phyloP scores from a whole-genome alignment of 2,113 vertebrate genomes.

The Ammodytes dubius region DNA sequence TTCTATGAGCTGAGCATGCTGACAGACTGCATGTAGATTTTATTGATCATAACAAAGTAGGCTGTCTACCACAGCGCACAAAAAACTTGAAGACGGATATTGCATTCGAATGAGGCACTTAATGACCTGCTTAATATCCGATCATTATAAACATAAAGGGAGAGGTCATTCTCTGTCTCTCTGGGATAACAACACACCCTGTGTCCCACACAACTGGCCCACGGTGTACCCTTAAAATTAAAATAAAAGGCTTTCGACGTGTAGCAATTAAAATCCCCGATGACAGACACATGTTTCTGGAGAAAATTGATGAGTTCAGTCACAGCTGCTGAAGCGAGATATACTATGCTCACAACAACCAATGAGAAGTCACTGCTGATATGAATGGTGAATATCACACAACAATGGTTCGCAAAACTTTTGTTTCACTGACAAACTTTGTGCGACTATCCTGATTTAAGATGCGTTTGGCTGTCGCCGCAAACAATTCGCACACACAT shows the following conservation, averaged over 20 bases:
- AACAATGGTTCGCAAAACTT: background rate
- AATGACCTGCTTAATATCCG: background rate
- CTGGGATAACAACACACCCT: background rate
- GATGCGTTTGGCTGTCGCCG: background rate
- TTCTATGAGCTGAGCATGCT: background rate
- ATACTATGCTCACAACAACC: background rate
- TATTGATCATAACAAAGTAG: background rate
- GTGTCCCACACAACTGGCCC: background rate
- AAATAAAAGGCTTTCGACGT: background rate
- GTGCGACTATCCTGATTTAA: no score
- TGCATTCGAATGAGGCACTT: background rate
- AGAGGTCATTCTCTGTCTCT: background rate
- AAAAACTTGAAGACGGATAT: background rate
- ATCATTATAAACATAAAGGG: background rate
- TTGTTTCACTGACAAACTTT: background rate
- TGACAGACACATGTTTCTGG: constrained; percentile 5
- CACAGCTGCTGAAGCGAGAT: constrained; percentile 21
- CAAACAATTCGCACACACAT: constrained; percentile 4
- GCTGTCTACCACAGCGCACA: background rate
- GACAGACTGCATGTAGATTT: background rate
- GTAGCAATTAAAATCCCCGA: background rate
- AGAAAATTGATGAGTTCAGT: background rate
- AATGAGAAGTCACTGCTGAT: background rate
- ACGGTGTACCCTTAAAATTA: background rate
- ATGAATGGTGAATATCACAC: background rate